Conservation (phyloP, 23 tunicate genomes). For the Styela clava region DNA sequence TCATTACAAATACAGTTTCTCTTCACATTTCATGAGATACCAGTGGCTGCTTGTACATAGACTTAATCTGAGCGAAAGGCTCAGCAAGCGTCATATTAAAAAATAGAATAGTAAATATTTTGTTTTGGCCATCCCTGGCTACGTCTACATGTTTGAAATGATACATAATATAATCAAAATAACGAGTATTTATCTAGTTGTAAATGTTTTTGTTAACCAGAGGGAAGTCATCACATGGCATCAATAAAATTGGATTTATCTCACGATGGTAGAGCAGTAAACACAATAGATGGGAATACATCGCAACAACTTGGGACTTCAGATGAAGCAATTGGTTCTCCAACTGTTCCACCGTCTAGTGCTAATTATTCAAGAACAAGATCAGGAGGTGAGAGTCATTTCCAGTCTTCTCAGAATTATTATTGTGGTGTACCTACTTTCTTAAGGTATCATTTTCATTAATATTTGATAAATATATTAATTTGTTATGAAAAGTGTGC, state of each 20-base stretch:
- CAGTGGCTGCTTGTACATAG: too few relatives aligned
- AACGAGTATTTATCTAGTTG: background rate
- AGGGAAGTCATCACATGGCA: slow-evolving; percentile 85
- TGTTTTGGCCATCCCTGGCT: too few relatives aligned
- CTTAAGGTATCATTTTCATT: background rate
- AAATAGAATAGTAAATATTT: too few relatives aligned
- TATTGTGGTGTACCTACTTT: background rate
- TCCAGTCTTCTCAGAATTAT: too few relatives aligned
- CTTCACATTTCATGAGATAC: too few relatives aligned
- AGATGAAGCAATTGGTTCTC: slow-evolving; percentile 41
- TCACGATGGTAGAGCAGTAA: slow-evolving; percentile 32
- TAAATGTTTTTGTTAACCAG: slow-evolving; percentile 22
- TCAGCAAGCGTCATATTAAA: too few relatives aligned
- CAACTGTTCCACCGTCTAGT: slow-evolving; percentile 51
- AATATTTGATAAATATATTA: background rate
- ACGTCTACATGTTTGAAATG: too few relatives aligned
- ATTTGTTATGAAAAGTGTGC: too few relatives aligned
- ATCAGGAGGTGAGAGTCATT: slow-evolving; percentile 40
- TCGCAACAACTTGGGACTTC: slow-evolving; percentile 79
- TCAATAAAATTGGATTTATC: slow-evolving; percentile 74
- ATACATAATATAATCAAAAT: too few relatives aligned
- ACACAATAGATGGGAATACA: slow-evolving; percentile 18
- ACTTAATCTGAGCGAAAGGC: too few relatives aligned
- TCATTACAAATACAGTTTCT: too few relatives aligned
- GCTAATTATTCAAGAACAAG: slow-evolving; percentile 50